A percentile compares a stretch with the other conserved stretches of the same genome.
phyloP scores from a whole-genome alignment of 2,888 invertebrate species.

The Melangyna quadrimaculata region DNA sequence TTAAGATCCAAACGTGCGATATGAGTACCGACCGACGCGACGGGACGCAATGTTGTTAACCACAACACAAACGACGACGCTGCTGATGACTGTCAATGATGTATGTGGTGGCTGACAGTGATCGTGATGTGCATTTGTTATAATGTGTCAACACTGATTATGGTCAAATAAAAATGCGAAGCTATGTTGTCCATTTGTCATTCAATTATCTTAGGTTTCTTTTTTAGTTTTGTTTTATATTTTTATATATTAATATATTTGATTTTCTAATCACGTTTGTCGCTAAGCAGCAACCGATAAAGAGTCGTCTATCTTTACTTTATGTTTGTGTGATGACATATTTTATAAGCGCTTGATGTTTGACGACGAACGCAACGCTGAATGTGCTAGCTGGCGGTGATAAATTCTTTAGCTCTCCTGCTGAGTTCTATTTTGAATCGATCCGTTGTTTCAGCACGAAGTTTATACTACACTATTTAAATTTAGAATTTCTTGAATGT shows the following conservation, averaged over 20 bases:
- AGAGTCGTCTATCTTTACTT: background rate
- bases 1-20: slow-evolving; percentile 64
- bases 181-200: slow-evolving; percentile 66
- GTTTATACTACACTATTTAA: slow-evolving; percentile 21
- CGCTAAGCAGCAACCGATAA: background rate
- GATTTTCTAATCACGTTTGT: slow-evolving; percentile 55
- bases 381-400: slow-evolving; percentile 10
- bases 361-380: background rate
- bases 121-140: slow-evolving; percentile 57
- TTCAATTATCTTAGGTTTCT: slow-evolving; percentile 56
- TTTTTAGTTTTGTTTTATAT: background rate
- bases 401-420: slow-evolving; percentile 62
- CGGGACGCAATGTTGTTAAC: slow-evolving; percentile 44
- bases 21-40: slow-evolving; percentile 50
- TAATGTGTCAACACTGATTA: slow-evolving; percentile 58
- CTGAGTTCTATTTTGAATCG: slow-evolving; percentile 70
- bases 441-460: slow-evolving; percentile 44
- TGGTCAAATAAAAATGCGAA: slow-evolving; percentile 65
- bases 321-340: slow-evolving; percentile 30
- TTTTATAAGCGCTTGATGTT: slow-evolving; percentile 22
- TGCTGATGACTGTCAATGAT: slow-evolving; percentile 23
- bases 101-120: slow-evolving; percentile 34
- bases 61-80: slow-evolving; percentile 24
- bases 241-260: slow-evolving; percentile 2
- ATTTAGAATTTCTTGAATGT: slow-evolving; percentile 48